Evolutionary conservation across 2,888 invertebrate genomes (phyloP), one percentile per base, ranked within the genome.

Genomic region (Galerucella calmariensis): DNA sequence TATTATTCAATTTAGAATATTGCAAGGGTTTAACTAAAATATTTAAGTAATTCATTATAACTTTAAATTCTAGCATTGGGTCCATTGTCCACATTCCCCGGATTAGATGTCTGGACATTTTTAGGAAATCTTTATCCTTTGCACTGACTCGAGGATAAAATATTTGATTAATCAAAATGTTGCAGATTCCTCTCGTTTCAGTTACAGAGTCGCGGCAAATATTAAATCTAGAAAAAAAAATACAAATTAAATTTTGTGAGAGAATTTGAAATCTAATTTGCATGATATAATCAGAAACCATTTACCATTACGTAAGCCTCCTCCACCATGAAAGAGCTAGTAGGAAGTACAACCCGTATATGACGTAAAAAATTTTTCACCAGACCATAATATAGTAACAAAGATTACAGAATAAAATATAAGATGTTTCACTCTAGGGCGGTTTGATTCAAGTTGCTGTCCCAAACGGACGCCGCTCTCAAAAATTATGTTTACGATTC

Each of bases 1-100:
- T 59, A 78, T 78, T 41, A 20, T 80, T 75, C 58, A 78, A 78
- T 41, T 10, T 6, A 20, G 56, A 56, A 56, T 16, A 56, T 3
- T 56, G 56, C 56, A 69, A 75, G 27, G 73, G 77, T 63, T 77
- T 71, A 61, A 82, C 59, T 10, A 83, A 51, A 59, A 73, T 75
- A 69, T 84, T 75, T n/a, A 85, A 72, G 53, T 81, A 82, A 81
- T 89, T 91, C 24, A 92, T 83, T 81, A 91, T 90, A 0, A 90
- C 89, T 12, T 88, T 85, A 0, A 91, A 89, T 9, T 92, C 87
- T 0, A 94, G 87, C 51, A 88, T 85, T 0, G 93, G 93, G 84
- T 92, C 91, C 65, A 93, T 87, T 2, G 90, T 90, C 92, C 92
- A 93, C 83, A 95, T 86, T 0, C 94, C 94, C 67, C 92, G 88